Conservation (phyloP, 2,888 invertebrate genomes). For the Dorcus parallelipipedus region DNA sequence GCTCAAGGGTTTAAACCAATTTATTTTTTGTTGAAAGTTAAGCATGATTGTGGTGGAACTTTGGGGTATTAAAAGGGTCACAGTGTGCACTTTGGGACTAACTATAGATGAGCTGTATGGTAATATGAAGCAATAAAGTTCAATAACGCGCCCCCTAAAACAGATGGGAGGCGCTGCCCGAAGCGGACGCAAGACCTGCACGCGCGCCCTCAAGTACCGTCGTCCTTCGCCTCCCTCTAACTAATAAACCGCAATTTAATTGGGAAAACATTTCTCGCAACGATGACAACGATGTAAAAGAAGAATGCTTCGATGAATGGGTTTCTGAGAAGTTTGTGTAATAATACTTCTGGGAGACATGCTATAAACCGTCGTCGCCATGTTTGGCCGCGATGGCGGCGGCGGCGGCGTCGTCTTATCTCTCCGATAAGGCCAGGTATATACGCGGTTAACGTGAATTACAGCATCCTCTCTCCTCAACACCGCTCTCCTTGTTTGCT, state of each 20-base stretch:
- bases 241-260: conserved; percentile 32
- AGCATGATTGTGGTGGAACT: too few relatives aligned
- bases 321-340: conserved; percentile 8
- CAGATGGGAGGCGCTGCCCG: conserved; percentile 33
- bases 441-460: conserved; percentile 29
- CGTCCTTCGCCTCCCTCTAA: conserved; percentile 18
- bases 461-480: conserved; percentile 29
- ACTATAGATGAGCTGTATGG: not conserved
- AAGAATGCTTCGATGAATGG: not conserved
- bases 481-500: conserved; percentile 29
- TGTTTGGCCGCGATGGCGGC: conserved; percentile 14
- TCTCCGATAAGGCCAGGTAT: conserved; percentile 24
- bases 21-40: too few relatives aligned
- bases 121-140: conserved; percentile 30
- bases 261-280: conserved; percentile 5
- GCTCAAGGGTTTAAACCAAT: too few relatives aligned
- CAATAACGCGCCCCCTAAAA: conserved; percentile 29
- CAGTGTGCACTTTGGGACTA: too few relatives aligned
- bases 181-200: conserved; percentile 31
- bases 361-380: conserved; percentile 20
- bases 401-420: conserved; percentile 31
- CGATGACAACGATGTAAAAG: not conserved
- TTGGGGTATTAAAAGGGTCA: too few relatives aligned
- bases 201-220: conserved; percentile 32
- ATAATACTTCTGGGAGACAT: conserved; percentile 6